Evolutionary conservation across 2,888 invertebrate genomes (phyloP).

Genomic region (Tortricodes alternella): DNA sequence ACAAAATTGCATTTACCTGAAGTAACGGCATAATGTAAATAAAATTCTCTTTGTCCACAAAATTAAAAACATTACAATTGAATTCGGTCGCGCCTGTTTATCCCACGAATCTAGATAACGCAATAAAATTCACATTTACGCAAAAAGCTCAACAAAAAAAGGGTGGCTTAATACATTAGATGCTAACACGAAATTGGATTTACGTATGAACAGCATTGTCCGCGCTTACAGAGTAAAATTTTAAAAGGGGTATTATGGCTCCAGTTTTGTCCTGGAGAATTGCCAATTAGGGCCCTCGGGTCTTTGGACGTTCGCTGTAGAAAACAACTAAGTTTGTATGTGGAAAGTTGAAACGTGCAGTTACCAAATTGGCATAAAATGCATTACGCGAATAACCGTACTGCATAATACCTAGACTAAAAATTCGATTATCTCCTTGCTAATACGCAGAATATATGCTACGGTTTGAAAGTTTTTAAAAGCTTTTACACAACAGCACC

Average conservation of each 20-base stretch:
- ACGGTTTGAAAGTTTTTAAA: no score
- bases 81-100: slow-evolving; percentile 1
- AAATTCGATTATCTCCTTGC: no score
- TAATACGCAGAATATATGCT: no score
- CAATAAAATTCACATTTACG: slow-evolving; percentile 29
- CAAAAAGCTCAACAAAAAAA: slow-evolving; percentile 25
- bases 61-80: slow-evolving; percentile 11
- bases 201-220: slow-evolving; percentile 33
- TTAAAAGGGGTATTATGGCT: slow-evolving; percentile 29
- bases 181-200: slow-evolving; percentile 34
- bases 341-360: slow-evolving; percentile 2
- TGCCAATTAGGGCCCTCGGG: slow-evolving; percentile 27
- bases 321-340: slow-evolving; percentile 12
- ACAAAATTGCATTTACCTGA: background rate
- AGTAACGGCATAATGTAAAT: background rate
- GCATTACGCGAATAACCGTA: background rate
- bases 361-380: background rate
- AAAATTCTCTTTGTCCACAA: background rate
- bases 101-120: slow-evolving; percentile 26
- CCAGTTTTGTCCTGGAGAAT: slow-evolving; percentile 30
- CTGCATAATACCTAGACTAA: background rate
- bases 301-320: slow-evolving; percentile 7
- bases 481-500: no score
- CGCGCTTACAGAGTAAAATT: slow-evolving; percentile 16
- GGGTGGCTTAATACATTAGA: slow-evolving; percentile 32